These are phyloP conservation scores for Drosophila neocordata DNA, from an alignment of 1,140 invertebrate genomes.

Conservation along the genomic window DNA sequence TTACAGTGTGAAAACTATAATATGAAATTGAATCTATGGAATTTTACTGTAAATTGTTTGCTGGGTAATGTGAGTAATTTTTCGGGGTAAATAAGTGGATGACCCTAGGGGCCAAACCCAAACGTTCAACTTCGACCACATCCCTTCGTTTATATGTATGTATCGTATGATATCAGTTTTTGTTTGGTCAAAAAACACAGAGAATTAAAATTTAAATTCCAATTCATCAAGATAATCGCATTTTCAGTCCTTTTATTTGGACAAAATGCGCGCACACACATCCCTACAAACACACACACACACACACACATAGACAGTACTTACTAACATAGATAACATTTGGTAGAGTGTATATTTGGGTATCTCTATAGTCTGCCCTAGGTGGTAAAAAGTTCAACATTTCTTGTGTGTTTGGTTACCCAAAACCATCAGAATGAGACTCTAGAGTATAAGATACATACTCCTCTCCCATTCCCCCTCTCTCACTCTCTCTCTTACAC, in stretches of 20 bases:
- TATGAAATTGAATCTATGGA: background rate
- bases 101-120: conserved; percentile 48
- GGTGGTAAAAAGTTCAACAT: background rate
- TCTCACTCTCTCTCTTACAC: no score
- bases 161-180: conserved; percentile 26
- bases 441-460: background rate
- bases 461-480: no score
- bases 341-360: conserved; percentile 16
- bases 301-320: conserved; percentile 28
- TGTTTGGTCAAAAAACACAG: conserved; percentile 61
- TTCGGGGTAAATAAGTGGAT: conserved; percentile 68
- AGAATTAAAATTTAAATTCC: conserved; percentile 81
- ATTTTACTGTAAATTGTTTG: conserved; percentile 37
- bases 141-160: background rate
- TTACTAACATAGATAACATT: background rate
- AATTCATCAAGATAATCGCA: conserved; percentile 82
- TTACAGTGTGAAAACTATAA: conserved; percentile 8
- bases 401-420: conserved; percentile 22
- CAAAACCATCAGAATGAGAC: background rate
- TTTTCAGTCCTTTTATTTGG: conserved; percentile 80
- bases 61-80: conserved; percentile 70
- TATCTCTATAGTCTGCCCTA: background rate
- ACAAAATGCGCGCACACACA: conserved; percentile 45
- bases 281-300: conserved; percentile 42
- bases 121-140: conserved; percentile 1